A percentile compares a stretch with the other conserved stretches of the same genome.
Evolutionary conservation across 2,797 vertebrate genomes (phyloP).

Genomic region (Holocentrus rufus): DNA sequence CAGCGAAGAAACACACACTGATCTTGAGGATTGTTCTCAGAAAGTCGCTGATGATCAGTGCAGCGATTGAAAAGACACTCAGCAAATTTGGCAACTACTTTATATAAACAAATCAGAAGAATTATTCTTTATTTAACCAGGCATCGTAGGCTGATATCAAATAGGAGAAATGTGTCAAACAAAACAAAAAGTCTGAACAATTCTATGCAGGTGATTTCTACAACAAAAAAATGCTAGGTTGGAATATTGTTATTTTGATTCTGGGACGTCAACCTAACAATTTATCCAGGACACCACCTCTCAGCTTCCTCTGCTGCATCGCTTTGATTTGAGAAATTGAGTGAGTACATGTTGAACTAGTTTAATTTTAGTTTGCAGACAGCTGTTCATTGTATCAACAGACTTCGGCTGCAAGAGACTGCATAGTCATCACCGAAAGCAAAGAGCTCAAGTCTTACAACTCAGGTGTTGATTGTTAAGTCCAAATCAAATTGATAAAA

Average conservation of each 20-base stretch:
- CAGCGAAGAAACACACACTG: constrained; percentile 40
- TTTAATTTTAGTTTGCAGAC: not conserved
- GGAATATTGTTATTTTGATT: constrained; percentile 16
- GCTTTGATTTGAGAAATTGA: not conserved
- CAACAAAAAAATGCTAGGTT: not conserved
- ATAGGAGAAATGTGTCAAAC: constrained; percentile 9
- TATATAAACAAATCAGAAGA: not conserved
- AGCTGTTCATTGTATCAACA: not conserved
- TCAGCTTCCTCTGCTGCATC: not conserved
- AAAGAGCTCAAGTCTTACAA: not conserved
- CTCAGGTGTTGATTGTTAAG: not conserved
- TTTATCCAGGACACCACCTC: not conserved
- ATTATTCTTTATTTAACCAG: not conserved
- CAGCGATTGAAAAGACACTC: constrained; percentile 19
- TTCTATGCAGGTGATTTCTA: not conserved
- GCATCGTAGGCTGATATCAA: constrained; percentile 19
- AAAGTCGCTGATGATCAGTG: constrained; percentile 22
- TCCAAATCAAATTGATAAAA: not conserved
- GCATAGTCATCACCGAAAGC: too few species aligned
- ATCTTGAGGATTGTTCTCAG: constrained; percentile 41
- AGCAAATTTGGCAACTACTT: constrained; percentile 11
- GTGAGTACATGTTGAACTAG: not conserved
- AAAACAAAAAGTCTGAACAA: constrained; percentile 25
- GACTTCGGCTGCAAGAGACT: constrained; percentile 3
- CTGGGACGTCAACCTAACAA: not conserved